These are phyloP conservation scores for Lepidurus packardi DNA, from an alignment of 1,140 invertebrate species.

Conservation along the genomic window DNA sequence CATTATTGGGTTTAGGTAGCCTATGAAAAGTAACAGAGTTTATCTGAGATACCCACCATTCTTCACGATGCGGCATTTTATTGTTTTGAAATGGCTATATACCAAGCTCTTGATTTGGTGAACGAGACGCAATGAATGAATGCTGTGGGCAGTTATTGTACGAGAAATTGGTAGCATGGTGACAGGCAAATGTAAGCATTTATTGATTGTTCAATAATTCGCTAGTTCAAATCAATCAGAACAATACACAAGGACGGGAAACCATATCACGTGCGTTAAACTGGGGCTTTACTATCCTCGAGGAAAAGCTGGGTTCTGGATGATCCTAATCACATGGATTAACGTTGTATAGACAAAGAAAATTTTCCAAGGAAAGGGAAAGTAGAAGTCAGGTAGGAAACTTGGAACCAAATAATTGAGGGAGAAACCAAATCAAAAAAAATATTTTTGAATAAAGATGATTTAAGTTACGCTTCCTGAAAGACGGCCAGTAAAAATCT, in stretches of 20 bases:
- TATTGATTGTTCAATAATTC: background rate
- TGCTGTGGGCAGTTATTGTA: too few species aligned
- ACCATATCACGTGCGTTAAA: background rate
- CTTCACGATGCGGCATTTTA: background rate
- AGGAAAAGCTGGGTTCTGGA: background rate
- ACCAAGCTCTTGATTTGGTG: background rate
- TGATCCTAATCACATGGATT: background rate
- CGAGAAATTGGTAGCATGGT: background rate
- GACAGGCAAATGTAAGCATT: background rate
- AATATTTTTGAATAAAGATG: too few species aligned
- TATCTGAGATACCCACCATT: background rate
- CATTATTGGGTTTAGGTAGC: background rate
- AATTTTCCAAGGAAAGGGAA: background rate
- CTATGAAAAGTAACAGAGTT: background rate
- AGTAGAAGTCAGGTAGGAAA: background rate
- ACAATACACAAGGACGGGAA: background rate
- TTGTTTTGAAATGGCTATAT: background rate
- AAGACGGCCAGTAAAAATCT: too few species aligned
- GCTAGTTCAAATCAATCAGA: background rate
- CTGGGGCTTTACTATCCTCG: background rate
- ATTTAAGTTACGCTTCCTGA: too few species aligned
- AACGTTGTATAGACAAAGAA: background rate
- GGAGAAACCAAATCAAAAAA: too few species aligned
- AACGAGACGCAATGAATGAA: too few species aligned
- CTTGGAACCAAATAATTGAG: too few species aligned